A percentile compares a stretch with the other conserved stretches of the same genome.
Evolutionary conservation across 2,113 vertebrate species (phyloP).

Genomic region (Vulpes ferrilata): DNA sequence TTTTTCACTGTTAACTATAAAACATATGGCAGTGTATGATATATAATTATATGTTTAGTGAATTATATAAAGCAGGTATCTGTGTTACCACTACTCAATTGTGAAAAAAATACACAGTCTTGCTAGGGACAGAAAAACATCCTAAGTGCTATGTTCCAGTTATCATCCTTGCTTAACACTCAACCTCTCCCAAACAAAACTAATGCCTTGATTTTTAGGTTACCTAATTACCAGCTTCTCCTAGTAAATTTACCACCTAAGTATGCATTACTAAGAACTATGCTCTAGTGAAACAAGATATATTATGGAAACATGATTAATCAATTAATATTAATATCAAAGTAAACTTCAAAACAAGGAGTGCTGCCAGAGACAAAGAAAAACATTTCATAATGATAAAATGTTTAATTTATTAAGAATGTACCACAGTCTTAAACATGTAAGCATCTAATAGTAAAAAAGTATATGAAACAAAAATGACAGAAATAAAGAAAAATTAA

Average conservation of each 20-base stretch:
- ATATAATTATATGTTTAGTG: background rate
- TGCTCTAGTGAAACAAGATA: background rate
- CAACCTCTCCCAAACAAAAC: background rate
- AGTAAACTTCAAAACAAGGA: conserved; percentile 32
- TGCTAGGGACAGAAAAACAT: background rate
- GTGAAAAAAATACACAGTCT: background rate
- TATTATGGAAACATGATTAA: conserved; percentile 21
- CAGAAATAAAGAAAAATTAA: conserved; percentile 15
- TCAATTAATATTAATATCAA: conserved; percentile 16
- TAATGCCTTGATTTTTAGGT: background rate
- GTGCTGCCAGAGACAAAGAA: conserved; percentile 9
- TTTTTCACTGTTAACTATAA: conserved; percentile 25
- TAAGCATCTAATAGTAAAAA: background rate
- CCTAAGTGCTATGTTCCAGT: background rate
- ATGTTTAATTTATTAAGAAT: conserved; percentile 23
- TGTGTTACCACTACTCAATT: background rate
- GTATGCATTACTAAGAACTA: background rate
- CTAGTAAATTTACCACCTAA: conserved; percentile 9
- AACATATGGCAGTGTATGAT: background rate
- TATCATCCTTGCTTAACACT: background rate
- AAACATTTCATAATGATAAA: conserved; percentile 18
- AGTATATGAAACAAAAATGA: background rate
- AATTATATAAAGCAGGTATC: conserved; percentile 4
- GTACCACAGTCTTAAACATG: background rate
- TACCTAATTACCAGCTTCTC: background rate